phyloP scores from a whole-genome alignment of 2,888 invertebrate species.

The Coenonympha arcania region DNA sequence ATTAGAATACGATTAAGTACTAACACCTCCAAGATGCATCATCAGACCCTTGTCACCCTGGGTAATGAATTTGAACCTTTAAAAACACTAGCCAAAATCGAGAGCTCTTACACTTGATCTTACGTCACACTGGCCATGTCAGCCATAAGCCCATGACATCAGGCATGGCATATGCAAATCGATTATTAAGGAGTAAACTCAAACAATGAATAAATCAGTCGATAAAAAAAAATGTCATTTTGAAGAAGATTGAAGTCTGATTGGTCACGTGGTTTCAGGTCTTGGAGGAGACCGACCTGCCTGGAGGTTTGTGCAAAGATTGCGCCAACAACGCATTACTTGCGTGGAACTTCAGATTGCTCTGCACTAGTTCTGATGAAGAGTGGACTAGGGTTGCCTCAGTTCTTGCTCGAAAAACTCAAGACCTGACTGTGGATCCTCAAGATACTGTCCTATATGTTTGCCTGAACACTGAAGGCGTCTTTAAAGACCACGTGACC shows the following conservation, averaged over 20 bases:
- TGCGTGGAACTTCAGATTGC: constrained; percentile 42
- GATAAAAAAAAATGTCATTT: constrained; percentile 2
- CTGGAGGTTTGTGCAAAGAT: constrained; percentile 45
- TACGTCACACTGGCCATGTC: no score
- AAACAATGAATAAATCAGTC: no score
- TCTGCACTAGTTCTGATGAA: constrained; percentile 41
- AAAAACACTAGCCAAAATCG: no score
- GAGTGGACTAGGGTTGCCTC: constrained; percentile 42
- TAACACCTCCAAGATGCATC: no score
- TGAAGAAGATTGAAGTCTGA: constrained; percentile 48
- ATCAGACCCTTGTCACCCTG: no score
- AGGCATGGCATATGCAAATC: no score
- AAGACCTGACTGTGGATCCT: constrained; percentile 22
- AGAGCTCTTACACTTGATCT: no score
- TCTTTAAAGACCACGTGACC: constrained; percentile 35
- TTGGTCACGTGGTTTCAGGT: constrained; percentile 64
- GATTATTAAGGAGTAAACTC: no score
- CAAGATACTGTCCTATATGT: constrained; percentile 44
- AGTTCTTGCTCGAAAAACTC: constrained; percentile 29
- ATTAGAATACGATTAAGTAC: no score
- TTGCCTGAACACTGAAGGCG: constrained; percentile 33
- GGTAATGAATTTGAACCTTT: no score
- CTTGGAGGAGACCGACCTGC: constrained; percentile 45
- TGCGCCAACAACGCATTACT: constrained; percentile 45
- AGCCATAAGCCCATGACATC: no score